Evolutionary conservation across 2,888 invertebrate genomes (phyloP).

Genomic region (Aspidiotus rigidus): DNA sequence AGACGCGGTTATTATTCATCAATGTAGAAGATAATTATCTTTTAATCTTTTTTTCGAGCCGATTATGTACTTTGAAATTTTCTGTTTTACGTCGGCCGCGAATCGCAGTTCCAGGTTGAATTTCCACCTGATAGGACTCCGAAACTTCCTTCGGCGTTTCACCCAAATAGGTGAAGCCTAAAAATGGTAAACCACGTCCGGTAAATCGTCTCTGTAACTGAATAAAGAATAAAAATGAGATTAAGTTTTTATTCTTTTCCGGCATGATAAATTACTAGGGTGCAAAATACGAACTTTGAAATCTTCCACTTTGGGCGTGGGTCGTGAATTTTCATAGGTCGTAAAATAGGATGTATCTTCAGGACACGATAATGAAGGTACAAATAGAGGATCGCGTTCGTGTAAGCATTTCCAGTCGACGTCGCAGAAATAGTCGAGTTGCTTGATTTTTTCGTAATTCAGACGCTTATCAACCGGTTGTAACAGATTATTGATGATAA

Average conservation of each 20-base stretch:
- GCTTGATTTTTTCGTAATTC: slow-evolving; percentile 46
- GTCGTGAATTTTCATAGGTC: slow-evolving; percentile 49
- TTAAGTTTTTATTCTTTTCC: background rate
- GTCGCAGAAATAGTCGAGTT: slow-evolving; percentile 51
- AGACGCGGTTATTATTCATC: no score
- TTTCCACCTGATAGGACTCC: no score
- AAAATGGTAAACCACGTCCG: slow-evolving; percentile 67
- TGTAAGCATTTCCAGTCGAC: slow-evolving; percentile 51
- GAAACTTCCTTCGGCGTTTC: no score
- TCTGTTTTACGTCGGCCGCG: slow-evolving; percentile 22
- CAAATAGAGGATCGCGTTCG: slow-evolving; percentile 60
- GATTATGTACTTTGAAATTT: slow-evolving; percentile 12
- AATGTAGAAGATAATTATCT: no score
- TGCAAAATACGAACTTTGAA: slow-evolving; percentile 44
- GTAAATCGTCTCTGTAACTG: slow-evolving; percentile 52
- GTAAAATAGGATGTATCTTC: slow-evolving; percentile 71
- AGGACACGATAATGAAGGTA: slow-evolving; percentile 61
- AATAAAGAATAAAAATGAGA: slow-evolving; percentile 3
- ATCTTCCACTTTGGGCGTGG: slow-evolving; percentile 51
- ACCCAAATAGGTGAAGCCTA: slow-evolving; percentile 52
- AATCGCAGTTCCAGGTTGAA: background rate
- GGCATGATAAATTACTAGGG: background rate
- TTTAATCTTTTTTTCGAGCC: no score
- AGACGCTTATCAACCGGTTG: slow-evolving; percentile 46
- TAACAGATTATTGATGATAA: slow-evolving; percentile 15